These are phyloP conservation scores for Stictocephala bisonia DNA, from an alignment of 2,888 invertebrate genomes.

Conservation along the genomic window DNA sequence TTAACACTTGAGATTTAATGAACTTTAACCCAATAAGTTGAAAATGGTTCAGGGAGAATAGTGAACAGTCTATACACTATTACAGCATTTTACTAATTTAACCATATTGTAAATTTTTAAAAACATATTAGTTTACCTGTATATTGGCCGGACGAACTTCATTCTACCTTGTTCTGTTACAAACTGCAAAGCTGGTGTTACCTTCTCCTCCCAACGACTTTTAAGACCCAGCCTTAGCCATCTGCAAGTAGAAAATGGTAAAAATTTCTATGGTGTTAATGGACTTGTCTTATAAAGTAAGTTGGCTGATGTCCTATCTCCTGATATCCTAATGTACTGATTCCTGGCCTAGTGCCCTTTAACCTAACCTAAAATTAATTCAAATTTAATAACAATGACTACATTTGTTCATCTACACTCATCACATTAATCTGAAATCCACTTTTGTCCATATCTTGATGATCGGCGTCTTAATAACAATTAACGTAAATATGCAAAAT, in stretches of 20 bases:
- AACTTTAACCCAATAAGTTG: background rate
- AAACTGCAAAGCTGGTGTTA: slow-evolving; percentile 79
- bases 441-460: too few species aligned
- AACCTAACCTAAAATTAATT: too few species aligned
- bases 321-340: too few species aligned
- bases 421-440: too few species aligned
- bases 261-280: too few species aligned
- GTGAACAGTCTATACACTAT: background rate
- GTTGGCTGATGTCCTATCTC: too few species aligned
- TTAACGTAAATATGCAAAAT: too few species aligned
- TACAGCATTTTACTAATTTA: background rate
- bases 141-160: slow-evolving; percentile 91
- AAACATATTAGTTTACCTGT: slow-evolving; percentile 70
- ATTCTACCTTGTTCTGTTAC: slow-evolving; percentile 88
- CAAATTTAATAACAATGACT: too few species aligned
- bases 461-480: too few species aligned
- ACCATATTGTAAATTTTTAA: background rate
- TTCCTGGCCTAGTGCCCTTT: too few species aligned
- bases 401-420: too few species aligned
- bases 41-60: background rate
- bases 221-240: slow-evolving; percentile 84
- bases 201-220: slow-evolving; percentile 74
- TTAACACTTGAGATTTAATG: background rate
- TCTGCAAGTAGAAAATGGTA: slow-evolving; percentile 67
- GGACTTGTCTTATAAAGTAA: too few species aligned